phyloP scores from a whole-genome alignment of 1,140 invertebrate species.

The Drosophila kanapiae region DNA sequence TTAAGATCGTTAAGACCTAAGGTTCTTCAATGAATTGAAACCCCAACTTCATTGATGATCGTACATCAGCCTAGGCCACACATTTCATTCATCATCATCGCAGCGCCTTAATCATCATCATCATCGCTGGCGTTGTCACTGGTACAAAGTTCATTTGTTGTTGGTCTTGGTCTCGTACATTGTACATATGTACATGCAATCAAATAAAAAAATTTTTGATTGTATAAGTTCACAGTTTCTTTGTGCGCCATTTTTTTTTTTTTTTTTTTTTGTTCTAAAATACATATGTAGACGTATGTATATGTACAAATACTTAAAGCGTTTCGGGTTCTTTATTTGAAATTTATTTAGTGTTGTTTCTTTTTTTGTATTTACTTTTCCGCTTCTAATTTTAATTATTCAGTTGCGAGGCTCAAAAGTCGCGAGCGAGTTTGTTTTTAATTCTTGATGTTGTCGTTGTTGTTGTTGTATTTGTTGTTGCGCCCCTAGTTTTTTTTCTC shows the following conservation, averaged over 20 bases:
- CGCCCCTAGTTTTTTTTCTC: constrained; percentile 25
- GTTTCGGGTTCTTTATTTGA: constrained; percentile 65
- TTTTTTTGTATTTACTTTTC: constrained; percentile 76
- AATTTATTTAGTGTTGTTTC: constrained; percentile 55
- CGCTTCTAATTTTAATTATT: constrained; percentile 84
- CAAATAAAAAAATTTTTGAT: constrained; percentile 62
- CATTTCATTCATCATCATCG: constrained; percentile 51
- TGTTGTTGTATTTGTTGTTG: constrained; percentile 45
- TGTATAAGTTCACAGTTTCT: constrained; percentile 81
- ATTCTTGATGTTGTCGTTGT: constrained; percentile 40
- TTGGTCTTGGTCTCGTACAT: constrained; percentile 52
- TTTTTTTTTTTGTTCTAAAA: constrained; percentile 63
- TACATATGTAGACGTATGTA: constrained; percentile 22
- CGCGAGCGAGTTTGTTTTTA: constrained; percentile 72
- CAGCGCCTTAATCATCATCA: constrained; percentile 40
- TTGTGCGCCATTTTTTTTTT: constrained; percentile 77
- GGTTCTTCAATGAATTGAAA: neutral
- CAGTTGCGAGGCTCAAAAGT: constrained; percentile 81
- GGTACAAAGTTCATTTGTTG: constrained; percentile 76
- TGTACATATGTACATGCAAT: constrained; percentile 39
- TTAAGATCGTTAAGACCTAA: neutral
- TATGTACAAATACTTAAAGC: constrained; percentile 46
- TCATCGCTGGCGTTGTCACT: constrained; percentile 54
- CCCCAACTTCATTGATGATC: constrained; percentile 39
- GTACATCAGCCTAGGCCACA: constrained; percentile 23